Evolutionary conservation across 1,140 invertebrate genomes (phyloP).

Genomic region (Asobara japonica): DNA sequence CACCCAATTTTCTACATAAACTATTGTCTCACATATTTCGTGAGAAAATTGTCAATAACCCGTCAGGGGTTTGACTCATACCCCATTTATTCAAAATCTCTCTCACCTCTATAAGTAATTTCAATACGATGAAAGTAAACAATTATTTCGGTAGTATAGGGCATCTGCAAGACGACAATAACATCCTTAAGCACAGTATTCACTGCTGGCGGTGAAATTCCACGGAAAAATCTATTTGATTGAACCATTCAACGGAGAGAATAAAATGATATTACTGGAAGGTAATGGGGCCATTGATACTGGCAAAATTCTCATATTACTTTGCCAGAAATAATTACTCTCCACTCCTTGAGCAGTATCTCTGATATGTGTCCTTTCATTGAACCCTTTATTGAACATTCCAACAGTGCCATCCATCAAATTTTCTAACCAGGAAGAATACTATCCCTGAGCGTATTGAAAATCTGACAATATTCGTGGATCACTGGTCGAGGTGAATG

Average conservation of each 20-base stretch:
- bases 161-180: no score
- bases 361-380: constrained; percentile 13
- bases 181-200: no score
- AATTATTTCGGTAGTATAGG: no score
- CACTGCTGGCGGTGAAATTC: not conserved
- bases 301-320: not conserved
- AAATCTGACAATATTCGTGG: constrained; percentile 13
- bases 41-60: no score
- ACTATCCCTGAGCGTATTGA: constrained; percentile 10
- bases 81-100: no score
- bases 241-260: not conserved
- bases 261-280: constrained; percentile 1
- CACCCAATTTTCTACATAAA: no score
- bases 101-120: no score
- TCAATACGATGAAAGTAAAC: no score
- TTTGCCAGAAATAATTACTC: not conserved
- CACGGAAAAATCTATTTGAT: not conserved
- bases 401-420: constrained; percentile 13
- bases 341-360: not conserved
- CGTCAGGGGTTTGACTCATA: no score
- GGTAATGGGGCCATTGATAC: not conserved
- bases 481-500: not conserved
- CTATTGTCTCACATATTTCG: no score
- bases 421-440: not conserved
- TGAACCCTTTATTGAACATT: constrained; percentile 29